A percentile compares a stretch with the other conserved stretches of the same genome.
These are phyloP conservation scores for Nothocercus julius DNA, from an alignment of 2,113 vertebrate species.

Conservation along the genomic window DNA sequence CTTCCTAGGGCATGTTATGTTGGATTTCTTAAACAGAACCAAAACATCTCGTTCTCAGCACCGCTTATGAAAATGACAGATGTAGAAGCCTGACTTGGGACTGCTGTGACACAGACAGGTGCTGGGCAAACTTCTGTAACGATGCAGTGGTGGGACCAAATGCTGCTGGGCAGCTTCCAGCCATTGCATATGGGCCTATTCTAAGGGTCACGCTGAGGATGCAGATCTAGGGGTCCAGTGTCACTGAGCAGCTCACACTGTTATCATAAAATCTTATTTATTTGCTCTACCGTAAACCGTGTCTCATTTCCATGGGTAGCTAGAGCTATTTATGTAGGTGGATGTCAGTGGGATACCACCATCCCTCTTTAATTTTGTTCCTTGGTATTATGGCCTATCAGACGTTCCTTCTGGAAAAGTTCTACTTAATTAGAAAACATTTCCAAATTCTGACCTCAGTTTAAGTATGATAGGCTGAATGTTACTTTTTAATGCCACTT, in stretches of 20 bases:
- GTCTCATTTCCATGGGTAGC: neutral
- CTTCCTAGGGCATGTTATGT: neutral
- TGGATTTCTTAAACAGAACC: neutral
- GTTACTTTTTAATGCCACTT: neutral
- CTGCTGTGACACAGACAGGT: neutral
- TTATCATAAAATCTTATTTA: accelerated
- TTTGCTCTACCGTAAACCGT: neutral
- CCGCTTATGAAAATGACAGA: neutral
- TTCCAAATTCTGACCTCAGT: neutral
- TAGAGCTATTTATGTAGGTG: neutral
- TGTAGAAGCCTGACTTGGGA: neutral
- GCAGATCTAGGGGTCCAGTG: neutral
- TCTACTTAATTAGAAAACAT: neutral
- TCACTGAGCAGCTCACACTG: accelerated
- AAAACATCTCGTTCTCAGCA: neutral
- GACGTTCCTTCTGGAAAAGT: neutral
- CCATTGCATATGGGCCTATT: accelerated
- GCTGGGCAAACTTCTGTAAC: neutral
- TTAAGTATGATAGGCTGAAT: neutral
- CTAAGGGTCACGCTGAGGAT: neutral
- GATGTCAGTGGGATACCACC: neutral
- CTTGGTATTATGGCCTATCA: neutral
- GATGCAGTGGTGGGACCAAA: neutral
- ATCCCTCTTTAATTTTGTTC: neutral
- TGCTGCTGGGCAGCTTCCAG: neutral